Base-by-base conservation (phyloP, 2,797 vertebrate species). In the Acrossocheilus wenchowensis region DNA sequence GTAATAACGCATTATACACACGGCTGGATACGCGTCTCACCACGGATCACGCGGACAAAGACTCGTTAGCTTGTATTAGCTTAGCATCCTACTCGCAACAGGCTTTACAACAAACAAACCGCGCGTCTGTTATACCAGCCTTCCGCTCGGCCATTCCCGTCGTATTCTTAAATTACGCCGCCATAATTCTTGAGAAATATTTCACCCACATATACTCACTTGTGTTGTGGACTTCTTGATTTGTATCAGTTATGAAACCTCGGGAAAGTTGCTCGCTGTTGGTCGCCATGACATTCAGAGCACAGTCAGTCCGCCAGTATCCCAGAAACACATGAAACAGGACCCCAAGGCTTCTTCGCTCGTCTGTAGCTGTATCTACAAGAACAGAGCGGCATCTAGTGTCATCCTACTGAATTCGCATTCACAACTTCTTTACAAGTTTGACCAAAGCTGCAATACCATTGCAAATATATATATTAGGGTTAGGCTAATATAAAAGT, bases 211-310 rank as follows among this genome's bases (percentile, higher is more conserved):
- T 5, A 3, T 39, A 84, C 87, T 83, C 1, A 91, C 89, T 74
- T 69, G 8, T 82, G 26, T n/a, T 15, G 69, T 4, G 19, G 87
- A 95, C 94, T 93, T 96, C 94, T 84, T 93, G 93, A 88, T 94
- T 94, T 93, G 95, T 95, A 93, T 90, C 96, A 86, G 95, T 95
- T 93, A 95, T 94, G 91, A 96, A 95, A 90, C 94, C 95, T 75
- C 94, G 92, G 89, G 95, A 96, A 91, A 96, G 95, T 93, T 96
- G 89, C 89, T 96, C 95, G 91, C 95, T 96, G 93, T 95, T 96
- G 92, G 96, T 94, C 95, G 96, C 96, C 96, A 97, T 97, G 95
- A 95, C 95, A 94, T 88, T 89, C 62, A 87, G 45, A 39, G 36
- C 57, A 66, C 69, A 81, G 60, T 75, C 72, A 83, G 81, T 88